Percentiles rank a stretch among this genome's conserved stretches.
Conservation (phyloP, 1,140 invertebrate genomes). For the Amyelois transitella region DNA sequence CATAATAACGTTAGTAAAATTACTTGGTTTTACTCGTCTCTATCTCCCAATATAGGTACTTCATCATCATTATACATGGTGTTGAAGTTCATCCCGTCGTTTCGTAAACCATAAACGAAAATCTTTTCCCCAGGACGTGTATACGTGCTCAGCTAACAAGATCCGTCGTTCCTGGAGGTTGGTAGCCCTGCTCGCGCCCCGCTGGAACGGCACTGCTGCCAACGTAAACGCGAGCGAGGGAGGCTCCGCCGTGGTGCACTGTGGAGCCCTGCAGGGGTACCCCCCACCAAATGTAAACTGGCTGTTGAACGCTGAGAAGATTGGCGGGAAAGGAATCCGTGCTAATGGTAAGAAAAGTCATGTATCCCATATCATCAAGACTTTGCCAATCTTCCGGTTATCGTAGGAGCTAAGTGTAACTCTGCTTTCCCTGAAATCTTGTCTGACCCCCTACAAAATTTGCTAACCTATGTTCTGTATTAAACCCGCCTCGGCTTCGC, state of each 20-base stretch:
- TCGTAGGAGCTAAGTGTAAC: too few species aligned
- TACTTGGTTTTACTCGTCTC: too few species aligned
- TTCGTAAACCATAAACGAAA: not conserved
- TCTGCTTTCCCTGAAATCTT: too few species aligned
- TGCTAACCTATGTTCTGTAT: too few species aligned
- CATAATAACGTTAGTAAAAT: too few species aligned
- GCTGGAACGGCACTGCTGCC: slow-evolving; percentile 59
- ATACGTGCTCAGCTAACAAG: slow-evolving; percentile 51
- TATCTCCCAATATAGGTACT: too few species aligned
- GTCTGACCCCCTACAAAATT: too few species aligned
- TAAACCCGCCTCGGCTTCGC: too few species aligned
- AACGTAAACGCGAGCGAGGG: slow-evolving; percentile 53
- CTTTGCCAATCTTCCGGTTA: too few species aligned
- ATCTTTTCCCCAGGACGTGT: slow-evolving; percentile 49
- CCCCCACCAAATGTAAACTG: slow-evolving; percentile 85
- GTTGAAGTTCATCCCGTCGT: too few species aligned
- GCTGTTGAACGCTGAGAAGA: slow-evolving; percentile 87
- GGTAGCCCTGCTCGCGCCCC: slow-evolving; percentile 39
- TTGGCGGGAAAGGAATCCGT: slow-evolving; percentile 74
- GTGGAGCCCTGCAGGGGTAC: slow-evolving; percentile 76
- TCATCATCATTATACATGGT: too few species aligned
- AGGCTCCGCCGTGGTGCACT: slow-evolving; percentile 60
- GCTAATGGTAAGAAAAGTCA: slow-evolving; percentile 36
- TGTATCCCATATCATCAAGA: too few species aligned
- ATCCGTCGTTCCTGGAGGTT: slow-evolving; percentile 58